phyloP scores from a whole-genome alignment of 2,797 vertebrate genomes.

The Phataginus tetradactyla region DNA sequence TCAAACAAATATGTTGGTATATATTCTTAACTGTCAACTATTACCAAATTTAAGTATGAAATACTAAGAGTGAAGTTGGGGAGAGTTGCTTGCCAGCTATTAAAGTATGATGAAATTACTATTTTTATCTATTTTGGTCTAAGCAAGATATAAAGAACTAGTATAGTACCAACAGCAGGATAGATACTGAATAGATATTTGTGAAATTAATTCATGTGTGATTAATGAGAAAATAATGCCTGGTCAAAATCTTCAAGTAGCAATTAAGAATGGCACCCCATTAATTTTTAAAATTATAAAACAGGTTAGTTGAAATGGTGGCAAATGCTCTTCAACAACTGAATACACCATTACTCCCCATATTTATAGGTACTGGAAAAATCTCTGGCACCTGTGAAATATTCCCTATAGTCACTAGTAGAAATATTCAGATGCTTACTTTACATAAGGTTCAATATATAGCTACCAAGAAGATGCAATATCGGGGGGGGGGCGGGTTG shows the following conservation, averaged over 20 bases:
- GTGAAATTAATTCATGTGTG: not conserved
- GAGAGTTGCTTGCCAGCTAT: not conserved
- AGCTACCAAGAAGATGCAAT: not conserved
- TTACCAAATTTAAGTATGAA: not conserved
- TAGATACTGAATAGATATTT: not conserved
- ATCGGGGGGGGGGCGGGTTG: not conserved
- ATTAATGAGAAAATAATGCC: not conserved
- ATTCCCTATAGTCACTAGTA: not conserved
- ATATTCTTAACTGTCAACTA: not conserved
- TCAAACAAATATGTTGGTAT: not conserved
- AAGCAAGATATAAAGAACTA: not conserved
- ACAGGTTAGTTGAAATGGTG: not conserved
- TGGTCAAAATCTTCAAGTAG: not conserved
- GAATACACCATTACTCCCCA: not conserved
- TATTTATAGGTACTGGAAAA: not conserved
- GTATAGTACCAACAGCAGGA: not conserved
- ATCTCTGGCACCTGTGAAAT: not conserved
- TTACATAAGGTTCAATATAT: not conserved
- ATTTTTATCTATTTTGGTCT: not conserved
- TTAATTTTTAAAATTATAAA: not conserved
- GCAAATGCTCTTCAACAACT: not conserved
- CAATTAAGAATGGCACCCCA: not conserved
- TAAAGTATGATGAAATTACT: not conserved
- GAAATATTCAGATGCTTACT: not conserved
- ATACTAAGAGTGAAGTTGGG: not conserved